Percentiles rank a stretch among this genome's conserved stretches.
Evolutionary conservation across 2,797 vertebrate genomes (phyloP).

Genomic region (Karalla daura): DNA sequence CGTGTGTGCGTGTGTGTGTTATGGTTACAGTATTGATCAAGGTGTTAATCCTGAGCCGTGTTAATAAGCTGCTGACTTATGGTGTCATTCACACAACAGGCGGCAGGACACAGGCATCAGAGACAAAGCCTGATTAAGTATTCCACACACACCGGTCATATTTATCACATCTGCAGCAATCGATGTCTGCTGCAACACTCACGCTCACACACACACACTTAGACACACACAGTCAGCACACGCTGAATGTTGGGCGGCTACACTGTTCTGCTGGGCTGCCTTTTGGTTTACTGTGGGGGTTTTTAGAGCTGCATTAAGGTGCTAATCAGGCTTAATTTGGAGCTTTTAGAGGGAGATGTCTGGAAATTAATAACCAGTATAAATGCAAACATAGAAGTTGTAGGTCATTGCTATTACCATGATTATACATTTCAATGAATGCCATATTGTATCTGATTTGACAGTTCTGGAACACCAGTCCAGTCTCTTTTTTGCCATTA

Average conservation of each 20-base stretch:
- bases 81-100: constrained; percentile 14
- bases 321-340: neutral
- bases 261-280: neutral
- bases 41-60: constrained; percentile 35
- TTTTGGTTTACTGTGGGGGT: neutral
- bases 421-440: too few species aligned
- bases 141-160: constrained; percentile 43
- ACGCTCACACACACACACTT: too few species aligned
- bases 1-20: too few species aligned
- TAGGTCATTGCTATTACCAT: neutral
- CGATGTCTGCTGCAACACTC: constrained; percentile 17
- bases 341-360: neutral
- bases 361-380: neutral
- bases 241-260: constrained; percentile 2
- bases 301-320: neutral
- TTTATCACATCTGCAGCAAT: constrained; percentile 59
- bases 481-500: neutral
- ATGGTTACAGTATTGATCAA: constrained; percentile 43
- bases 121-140: constrained; percentile 55
- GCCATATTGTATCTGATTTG: too few species aligned
- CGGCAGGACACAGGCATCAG: constrained; percentile 18
- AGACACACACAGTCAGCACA: too few species aligned
- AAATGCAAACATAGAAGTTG: neutral
- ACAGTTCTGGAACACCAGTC: too few species aligned
- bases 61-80: constrained; percentile 45